Base-by-base conservation (phyloP, 2,797 vertebrate species). In the Furcifer pardalis region DNA sequence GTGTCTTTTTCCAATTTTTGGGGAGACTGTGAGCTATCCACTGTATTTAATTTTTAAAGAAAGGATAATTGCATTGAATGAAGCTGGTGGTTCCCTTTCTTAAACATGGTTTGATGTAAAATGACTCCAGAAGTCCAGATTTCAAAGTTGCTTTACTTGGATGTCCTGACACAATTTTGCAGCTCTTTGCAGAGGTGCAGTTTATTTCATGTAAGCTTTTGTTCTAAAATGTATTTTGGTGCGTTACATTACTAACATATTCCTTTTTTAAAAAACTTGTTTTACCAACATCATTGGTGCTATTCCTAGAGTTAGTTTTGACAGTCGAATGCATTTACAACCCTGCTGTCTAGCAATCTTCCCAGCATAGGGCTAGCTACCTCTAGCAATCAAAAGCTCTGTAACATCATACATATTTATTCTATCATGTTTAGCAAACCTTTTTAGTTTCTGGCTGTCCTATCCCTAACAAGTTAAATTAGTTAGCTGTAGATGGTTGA, bases 241-340 rank as follows among this genome's bases (percentile, higher is more conserved):
- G 52, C 1, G 77, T 52, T 76, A 76, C 75, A 84, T 76, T 81
- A 69, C 42, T 71, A 37, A 62, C 52, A 75, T 60, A 32, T 44
- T 52, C 71, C 71, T 66, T 42, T 63, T 66, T 30, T 52, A 76
- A 77, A 75, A 75, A 56, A 77, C 62, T 56, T 46, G 52, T 71
- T 77, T 77, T 65, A 81, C 42, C 40, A 49, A 32, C 56, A 63
- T 52, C 30, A 46, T 73, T 79, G 78, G 37, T 42, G 72, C 63
- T 76, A 52, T 66, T 40, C 30, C 40, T 59, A 68, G 72, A 73
- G 1, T 69, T 77, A 72, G 56, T 60, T 72, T 49, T 81, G 32
- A 30, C 52, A 76, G 42, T 13, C 32, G 63, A 30, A 7, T 60
- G 37, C 49, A 75, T 68, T 85, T 80, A 35, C 49, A 21, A 30